These are phyloP conservation scores for Anguilla japonica DNA, from an alignment of 2,113 vertebrate species.

Conservation along the genomic window DNA sequence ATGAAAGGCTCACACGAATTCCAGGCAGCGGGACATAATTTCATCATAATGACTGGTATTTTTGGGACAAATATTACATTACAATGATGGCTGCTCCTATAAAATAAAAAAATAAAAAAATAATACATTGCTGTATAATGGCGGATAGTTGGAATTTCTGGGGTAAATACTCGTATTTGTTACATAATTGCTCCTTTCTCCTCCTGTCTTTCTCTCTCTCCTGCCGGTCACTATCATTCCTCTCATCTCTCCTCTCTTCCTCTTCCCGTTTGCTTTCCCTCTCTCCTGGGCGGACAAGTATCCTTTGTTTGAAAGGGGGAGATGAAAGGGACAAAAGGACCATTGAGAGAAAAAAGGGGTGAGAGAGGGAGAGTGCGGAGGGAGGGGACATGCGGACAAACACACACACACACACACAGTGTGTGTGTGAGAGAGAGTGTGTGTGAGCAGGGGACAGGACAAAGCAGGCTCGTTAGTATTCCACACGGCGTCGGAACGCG, in stretches of 20 bases:
- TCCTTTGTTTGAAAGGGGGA: conserved; percentile 68
- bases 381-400: conserved; percentile 34
- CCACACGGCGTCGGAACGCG: background rate
- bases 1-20: too few species aligned
- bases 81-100: too few species aligned
- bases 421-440: conserved; percentile 40
- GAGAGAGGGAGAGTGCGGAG: conserved; percentile 43
- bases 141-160: background rate
- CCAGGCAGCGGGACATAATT: too few species aligned
- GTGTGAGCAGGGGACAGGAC: conserved; percentile 34
- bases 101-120: too few species aligned
- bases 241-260: conserved; percentile 33
- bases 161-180: background rate
- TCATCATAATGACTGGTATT: too few species aligned
- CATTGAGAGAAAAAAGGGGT: conserved; percentile 58
- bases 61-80: too few species aligned
- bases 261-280: conserved; percentile 47
- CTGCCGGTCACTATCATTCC: conserved; percentile 40
- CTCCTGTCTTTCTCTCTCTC: conserved; percentile 25
- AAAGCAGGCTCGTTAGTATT: conserved; percentile 33
- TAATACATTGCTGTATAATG: background rate
- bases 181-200: conserved; percentile 49
- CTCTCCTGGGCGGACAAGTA: conserved; percentile 68
- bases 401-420: background rate
- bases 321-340: conserved; percentile 78